phyloP scores from a whole-genome alignment of 2,888 invertebrate species.

The Mesorhabditis sp. region DNA sequence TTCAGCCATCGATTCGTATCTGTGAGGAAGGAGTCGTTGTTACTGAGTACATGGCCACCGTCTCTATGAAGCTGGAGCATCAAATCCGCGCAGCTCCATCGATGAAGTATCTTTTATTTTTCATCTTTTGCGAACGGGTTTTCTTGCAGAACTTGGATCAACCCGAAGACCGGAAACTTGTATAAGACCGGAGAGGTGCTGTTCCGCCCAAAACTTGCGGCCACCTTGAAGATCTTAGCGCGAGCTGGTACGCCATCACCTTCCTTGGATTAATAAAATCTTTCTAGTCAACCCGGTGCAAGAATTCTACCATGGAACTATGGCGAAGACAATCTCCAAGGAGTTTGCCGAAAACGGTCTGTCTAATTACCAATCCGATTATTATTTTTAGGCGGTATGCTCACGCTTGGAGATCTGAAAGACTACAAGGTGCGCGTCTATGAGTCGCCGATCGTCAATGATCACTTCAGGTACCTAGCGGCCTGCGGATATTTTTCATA shows the following conservation, averaged over 20 bases:
- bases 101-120: too few relatives aligned
- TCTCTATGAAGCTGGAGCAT: too few relatives aligned
- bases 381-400: slow-evolving; percentile 39
- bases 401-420: slow-evolving; percentile 50
- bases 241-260: too few relatives aligned
- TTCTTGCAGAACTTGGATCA: slow-evolving; percentile 47
- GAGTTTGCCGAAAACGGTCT: slow-evolving; percentile 53
- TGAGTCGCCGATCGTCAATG: slow-evolving; percentile 17
- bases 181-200: slow-evolving; percentile 54
- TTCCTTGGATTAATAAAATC: too few relatives aligned
- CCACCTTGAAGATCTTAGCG: slow-evolving; percentile 35
- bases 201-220: slow-evolving; percentile 48
- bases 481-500: too few relatives aligned
- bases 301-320: slow-evolving; percentile 54
- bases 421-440: slow-evolving; percentile 51
- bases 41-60: too few relatives aligned
- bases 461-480: too few relatives aligned
- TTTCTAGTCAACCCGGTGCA: slow-evolving; percentile 40
- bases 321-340: slow-evolving; percentile 50
- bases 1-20: too few relatives aligned
- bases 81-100: too few relatives aligned
- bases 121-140: too few relatives aligned
- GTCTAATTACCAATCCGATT: too few relatives aligned
- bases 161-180: slow-evolving; percentile 44
- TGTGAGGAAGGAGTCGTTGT: too few relatives aligned